Base-by-base conservation (phyloP, 92 coral and sea anemone genomes). In the Isaurus tuberculatus region DNA sequence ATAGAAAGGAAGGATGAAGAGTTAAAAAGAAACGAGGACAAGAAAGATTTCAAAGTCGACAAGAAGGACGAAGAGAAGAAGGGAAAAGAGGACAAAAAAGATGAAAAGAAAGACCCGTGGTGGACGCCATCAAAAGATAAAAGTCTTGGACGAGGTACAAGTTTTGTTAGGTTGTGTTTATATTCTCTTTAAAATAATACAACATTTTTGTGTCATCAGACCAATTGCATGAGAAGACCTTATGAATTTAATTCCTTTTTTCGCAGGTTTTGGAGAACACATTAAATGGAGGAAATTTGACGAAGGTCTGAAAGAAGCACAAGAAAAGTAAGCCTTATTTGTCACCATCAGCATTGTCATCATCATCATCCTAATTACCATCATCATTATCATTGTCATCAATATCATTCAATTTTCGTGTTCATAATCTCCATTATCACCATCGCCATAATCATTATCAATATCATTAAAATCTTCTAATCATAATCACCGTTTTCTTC, bases 251-350 rank as follows among this genome's bases (percentile, higher is more conserved):
- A 2, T 40, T 23, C 37, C 20, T 28, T n/a, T 31, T 19, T 51
- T 13, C 53, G 48, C 25, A 94, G 98, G 97, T 26, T 95, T 95
- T 91, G 94, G 97, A 27, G 92, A 83, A 29, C 71, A 89, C 10
- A 86, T 95, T 33, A 79, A 91, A 55, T 95, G 98, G 98, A 74
- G 46, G 65, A 90, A 85, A 5, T 81, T 93, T 23, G 85, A 86
- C 9, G 88, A 88, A 9, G 98, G 93, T 23, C 75, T 88, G 65
- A 88, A 83, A 32, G 92, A 86, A 49, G 93, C 98, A 23, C 81
- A 83, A 40, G 90, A 85, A 79, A 94, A 93, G 98, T 94, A 73
- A 17, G 89, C 29, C 11, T 16, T 10, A 17, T 8, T 16, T 15
- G 46, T 40, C 10, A 4, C 7, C 46, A 40, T 40, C 11, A 40